Conservation (phyloP, 2,113 vertebrate species). For the Hyaena hyaena region DNA sequence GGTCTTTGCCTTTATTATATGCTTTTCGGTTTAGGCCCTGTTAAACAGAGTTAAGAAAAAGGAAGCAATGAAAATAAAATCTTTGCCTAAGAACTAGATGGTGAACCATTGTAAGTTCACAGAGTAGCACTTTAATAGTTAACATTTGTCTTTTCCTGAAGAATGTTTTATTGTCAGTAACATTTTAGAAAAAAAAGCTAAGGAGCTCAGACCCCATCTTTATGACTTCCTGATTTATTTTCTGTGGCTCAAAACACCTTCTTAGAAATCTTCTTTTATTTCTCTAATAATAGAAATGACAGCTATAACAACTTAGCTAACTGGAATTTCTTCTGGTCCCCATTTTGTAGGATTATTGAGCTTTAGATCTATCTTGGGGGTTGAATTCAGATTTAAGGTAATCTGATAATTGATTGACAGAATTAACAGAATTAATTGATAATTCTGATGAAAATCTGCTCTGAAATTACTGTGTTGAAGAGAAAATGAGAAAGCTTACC, state of each 20-base stretch:
- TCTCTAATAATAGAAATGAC: background rate
- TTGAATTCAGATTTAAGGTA: background rate
- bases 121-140: background rate
- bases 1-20: background rate
- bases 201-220: background rate
- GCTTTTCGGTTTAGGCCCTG: conserved; percentile 7
- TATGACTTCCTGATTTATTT: background rate
- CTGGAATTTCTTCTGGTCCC: background rate
- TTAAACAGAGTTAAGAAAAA: conserved; percentile 57
- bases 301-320: background rate
- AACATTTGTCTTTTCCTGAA: background rate
- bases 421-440: background rate
- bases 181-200: conserved; percentile 5
- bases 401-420: too few species aligned
- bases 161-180: conserved; percentile 1
- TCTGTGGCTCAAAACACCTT: background rate
- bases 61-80: background rate
- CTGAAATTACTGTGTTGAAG: background rate
- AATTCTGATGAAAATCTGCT: conserved; percentile 2
- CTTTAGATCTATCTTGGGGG: background rate
- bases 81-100: background rate
- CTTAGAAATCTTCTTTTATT: background rate
- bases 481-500: conserved; percentile 28
- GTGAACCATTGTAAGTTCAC: background rate
- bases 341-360: background rate